Percentiles rank a stretch among this genome's conserved stretches.
phyloP scores from a whole-genome alignment of 2,113 vertebrate genomes.

The Ardeotis arabs region DNA sequence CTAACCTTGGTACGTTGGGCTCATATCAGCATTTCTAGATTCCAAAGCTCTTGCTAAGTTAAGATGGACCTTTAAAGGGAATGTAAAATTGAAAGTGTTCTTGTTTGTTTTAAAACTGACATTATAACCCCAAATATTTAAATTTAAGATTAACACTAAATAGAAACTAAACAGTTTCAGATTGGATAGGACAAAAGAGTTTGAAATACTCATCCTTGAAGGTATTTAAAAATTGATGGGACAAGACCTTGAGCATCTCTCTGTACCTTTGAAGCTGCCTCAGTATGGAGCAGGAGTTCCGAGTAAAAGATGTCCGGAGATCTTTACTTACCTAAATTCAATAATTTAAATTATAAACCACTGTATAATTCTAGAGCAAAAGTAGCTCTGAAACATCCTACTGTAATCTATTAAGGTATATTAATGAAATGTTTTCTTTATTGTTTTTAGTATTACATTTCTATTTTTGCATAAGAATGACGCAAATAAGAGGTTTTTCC shows the following conservation, averaged over 20 bases:
- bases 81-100: background rate
- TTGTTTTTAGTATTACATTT: background rate
- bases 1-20: constrained; percentile 4
- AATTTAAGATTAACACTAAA: background rate
- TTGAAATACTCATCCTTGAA: background rate
- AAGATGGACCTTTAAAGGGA: background rate
- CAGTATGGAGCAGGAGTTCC: background rate
- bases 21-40: background rate
- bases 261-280: background rate
- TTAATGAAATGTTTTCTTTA: background rate
- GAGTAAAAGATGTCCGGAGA: background rate
- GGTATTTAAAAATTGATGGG: background rate
- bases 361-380: background rate
- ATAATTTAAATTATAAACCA: background rate
- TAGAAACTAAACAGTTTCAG: background rate
- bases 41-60: background rate
- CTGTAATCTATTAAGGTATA: background rate
- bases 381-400: background rate
- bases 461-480: background rate
- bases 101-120: background rate
- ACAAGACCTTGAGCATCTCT: background rate
- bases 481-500: background rate
- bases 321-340: background rate
- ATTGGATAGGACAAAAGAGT: background rate
- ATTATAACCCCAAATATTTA: background rate